Conservation (phyloP, 2,888 invertebrate species). For the Acanthopleura granulata region DNA sequence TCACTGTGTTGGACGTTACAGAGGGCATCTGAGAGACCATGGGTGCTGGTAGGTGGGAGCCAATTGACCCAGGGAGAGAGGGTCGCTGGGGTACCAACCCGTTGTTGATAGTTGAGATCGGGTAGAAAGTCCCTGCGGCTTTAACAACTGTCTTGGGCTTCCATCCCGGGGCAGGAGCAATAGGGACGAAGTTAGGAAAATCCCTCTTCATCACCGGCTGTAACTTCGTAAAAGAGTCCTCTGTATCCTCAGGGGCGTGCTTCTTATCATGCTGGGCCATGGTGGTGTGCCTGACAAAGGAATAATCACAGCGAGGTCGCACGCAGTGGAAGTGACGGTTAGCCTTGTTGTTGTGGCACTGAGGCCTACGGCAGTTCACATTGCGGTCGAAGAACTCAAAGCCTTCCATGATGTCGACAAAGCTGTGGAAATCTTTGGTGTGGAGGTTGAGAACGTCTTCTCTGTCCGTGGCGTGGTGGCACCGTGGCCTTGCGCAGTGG, state of each 20-base stretch:
- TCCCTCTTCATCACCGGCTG: neutral
- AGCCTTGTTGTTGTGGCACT: conserved; percentile 79
- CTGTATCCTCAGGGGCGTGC: conserved; percentile 67
- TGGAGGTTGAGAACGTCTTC: conserved; percentile 85
- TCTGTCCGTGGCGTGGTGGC: conserved; percentile 86
- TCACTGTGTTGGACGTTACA: conserved; percentile 23
- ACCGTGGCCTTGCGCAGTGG: conserved; percentile 86
- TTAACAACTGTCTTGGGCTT: conserved; percentile 78
- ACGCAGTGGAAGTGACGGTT: conserved; percentile 84
- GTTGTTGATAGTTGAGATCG: conserved; percentile 75
- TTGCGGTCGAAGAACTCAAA: conserved; percentile 86
- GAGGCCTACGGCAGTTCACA: conserved; percentile 78
- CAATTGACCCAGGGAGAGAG: neutral
- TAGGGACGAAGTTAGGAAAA: neutral
- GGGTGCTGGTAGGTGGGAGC: neutral
- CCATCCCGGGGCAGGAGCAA: conserved; percentile 16
- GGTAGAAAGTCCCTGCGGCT: conserved; percentile 93
- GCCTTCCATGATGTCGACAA: conserved; percentile 84
- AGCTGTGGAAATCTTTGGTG: conserved; percentile 87
- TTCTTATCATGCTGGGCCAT: conserved; percentile 82
- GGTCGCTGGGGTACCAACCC: neutral
- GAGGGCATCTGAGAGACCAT: neutral
- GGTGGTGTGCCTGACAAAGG: conserved; percentile 81
- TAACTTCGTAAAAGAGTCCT: neutral
- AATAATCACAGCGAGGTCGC: conserved; percentile 79